Base-by-base conservation (phyloP, 2,797 vertebrate species). In the Myripristis murdjan region DNA sequence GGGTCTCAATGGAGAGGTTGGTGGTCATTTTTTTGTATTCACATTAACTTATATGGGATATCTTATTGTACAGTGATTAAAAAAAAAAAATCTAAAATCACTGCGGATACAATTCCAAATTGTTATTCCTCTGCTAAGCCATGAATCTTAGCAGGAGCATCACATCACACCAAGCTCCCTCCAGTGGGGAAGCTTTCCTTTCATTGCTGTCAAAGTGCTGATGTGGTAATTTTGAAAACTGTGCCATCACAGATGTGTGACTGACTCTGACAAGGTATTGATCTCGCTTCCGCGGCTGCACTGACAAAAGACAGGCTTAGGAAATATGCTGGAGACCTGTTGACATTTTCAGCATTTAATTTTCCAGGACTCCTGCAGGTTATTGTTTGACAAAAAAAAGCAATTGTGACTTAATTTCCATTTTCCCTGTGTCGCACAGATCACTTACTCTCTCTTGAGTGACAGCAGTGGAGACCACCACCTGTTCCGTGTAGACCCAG, bases 1-100 rank as follows among this genome's bases (percentile, higher is more conserved):
- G 75, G 96, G 95, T 64, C 93, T 94, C 16, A 96, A 97, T 51
- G 96, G 96, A 73, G 93, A 97, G 94, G 96, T 97, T 64, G 83
- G 92, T 83, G 20, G 1, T 69, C 24, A 49, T n/a, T 11, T 51
- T 51, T 59, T 3, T 39, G 16, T 35, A 39, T 60, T 47, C 47
- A 3, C 28, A 37, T 48, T 28, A 4, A 51, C 52, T 35, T 58
- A 49, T 31, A 23, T 16, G 64, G 37, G n/a, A n/a, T n/a, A n/a
- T n/a, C n/a, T n/a, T n/a, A 0, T 33, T 43, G 16, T 56, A 33
- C 58, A 62, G 31, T 24, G 2, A 3, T n/a, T n/a, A n/a, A n/a
- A n/a, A n/a, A 47, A 48, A n/a, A 67, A 23, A 22, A 43, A 41
- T 43, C 15, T 7, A 33, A 58, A 75, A 31, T 28, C 39, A 56